Base-by-base conservation (phyloP, 2,888 invertebrate species). In the Drosophila infuscata region DNA sequence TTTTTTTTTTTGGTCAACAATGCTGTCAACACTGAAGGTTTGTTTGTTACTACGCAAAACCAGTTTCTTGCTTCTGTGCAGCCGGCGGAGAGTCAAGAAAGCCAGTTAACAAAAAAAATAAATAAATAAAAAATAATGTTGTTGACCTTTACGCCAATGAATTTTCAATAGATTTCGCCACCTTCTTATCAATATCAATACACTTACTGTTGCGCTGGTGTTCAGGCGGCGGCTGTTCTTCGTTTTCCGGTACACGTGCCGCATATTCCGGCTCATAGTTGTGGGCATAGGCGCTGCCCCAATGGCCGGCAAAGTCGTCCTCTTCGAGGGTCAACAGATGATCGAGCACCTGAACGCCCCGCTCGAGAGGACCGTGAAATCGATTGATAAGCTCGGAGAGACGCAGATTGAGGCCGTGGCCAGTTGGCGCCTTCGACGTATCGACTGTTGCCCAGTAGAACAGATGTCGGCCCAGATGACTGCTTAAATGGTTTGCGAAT, bases 401-500 rank as follows among this genome's bases (percentile, higher is more conserved):
- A 93, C 95, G 94, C 93, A 95, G 95, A 87, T 95, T 94, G 85
- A 92, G 84, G 82, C 92, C 73, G 89, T 82, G 57, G 61, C 49
- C 66, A 56, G 77, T 74, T 66, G 91, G 59, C 60, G 57, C 46
- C 67, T 66, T 56, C n/a, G 56, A 30, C 48, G 87, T 76, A 51
- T 90, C 94, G 83, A 95, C 94, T 67, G 95, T 94, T 68, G 95
- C 94, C 95, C 96, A 96, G 79, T 95, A 94, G 60, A 95, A 92
- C 53, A 95, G 92, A 82, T 94, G 93, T 88, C 94, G 94, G 80
- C 94, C 95, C 79, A 95, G 91, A 75, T 94, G 92, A 91, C 92
- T 93, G 82, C 93, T 92, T 20, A 93, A 76, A 74, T 92, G 91
- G 82, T 92, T 92, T 71, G 92, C 91, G 84, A 93, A 93, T 43